phyloP scores from a whole-genome alignment of 2,113 vertebrate species.

The Todiramphus chloris region DNA sequence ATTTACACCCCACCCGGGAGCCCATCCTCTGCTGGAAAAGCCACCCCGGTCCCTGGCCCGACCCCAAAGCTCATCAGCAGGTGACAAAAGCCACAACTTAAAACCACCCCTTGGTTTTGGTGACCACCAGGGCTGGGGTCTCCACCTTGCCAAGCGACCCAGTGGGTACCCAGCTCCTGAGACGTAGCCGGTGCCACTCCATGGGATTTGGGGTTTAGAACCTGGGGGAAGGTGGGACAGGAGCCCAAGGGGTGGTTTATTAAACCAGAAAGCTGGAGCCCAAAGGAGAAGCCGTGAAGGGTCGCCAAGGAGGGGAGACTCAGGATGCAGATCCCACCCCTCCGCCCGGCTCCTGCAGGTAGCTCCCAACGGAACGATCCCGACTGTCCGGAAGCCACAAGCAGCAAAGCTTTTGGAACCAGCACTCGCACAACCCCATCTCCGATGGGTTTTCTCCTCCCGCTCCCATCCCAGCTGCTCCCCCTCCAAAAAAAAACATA shows the following conservation, averaged over 20 bases:
- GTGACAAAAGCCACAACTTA: not conserved
- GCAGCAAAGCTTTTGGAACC: accelerated
- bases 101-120: not conserved
- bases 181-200: not conserved
- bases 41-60: accelerated
- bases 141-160: not conserved
- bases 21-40: not conserved
- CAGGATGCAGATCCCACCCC: not conserved
- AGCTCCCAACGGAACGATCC: accelerated
- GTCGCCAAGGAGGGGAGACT: accelerated
- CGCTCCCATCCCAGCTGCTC: not conserved
- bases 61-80: not conserved
- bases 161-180: not conserved
- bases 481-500: not conserved
- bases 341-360: accelerated
- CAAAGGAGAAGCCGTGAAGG: accelerated
- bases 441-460: not conserved
- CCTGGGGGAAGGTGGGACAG: not conserved
- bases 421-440: not conserved
- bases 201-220: not conserved
- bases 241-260: not conserved
- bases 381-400: accelerated
- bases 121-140: not conserved
- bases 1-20: not conserved
- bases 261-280: not conserved